Evolutionary conservation across 2,797 vertebrate genomes (phyloP).

Genomic region (Spatula versicolor): DNA sequence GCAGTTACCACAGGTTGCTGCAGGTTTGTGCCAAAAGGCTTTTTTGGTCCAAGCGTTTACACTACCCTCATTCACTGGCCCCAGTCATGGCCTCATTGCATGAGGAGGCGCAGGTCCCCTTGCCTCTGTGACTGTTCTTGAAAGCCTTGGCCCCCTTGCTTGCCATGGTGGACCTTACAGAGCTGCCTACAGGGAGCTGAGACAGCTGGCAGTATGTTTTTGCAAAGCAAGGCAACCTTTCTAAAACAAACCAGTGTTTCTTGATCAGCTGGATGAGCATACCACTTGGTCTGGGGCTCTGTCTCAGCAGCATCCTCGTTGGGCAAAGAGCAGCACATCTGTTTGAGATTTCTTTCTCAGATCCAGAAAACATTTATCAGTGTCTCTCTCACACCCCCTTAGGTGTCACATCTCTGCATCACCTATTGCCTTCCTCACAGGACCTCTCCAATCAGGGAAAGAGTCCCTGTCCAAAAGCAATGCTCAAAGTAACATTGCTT

Average conservation of each 20-base stretch:
- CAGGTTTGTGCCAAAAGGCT: neutral
- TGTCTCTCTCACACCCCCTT: neutral
- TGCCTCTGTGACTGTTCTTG: neutral
- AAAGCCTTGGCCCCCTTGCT: neutral
- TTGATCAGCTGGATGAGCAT: fast-evolving
- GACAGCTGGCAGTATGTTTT: neutral
- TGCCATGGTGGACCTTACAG: neutral
- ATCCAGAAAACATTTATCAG: neutral
- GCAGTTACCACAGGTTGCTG: neutral
- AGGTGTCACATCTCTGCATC: neutral
- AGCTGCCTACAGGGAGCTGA: neutral
- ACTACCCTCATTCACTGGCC: neutral
- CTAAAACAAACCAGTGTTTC: neutral
- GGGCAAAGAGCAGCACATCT: neutral
- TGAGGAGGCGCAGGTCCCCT: neutral
- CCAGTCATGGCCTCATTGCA: neutral
- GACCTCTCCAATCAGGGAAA: neutral
- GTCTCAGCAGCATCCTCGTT: neutral
- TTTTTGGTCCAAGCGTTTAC: neutral
- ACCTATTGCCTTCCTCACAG: neutral
- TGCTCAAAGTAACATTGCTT: neutral
- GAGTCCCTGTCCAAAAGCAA: neutral
- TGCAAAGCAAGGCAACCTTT: neutral
- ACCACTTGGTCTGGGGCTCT: neutral
- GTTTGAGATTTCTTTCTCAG: neutral